Evolutionary conservation across 2,888 invertebrate species (phyloP).

Genomic region (Ectobius pallidus): DNA sequence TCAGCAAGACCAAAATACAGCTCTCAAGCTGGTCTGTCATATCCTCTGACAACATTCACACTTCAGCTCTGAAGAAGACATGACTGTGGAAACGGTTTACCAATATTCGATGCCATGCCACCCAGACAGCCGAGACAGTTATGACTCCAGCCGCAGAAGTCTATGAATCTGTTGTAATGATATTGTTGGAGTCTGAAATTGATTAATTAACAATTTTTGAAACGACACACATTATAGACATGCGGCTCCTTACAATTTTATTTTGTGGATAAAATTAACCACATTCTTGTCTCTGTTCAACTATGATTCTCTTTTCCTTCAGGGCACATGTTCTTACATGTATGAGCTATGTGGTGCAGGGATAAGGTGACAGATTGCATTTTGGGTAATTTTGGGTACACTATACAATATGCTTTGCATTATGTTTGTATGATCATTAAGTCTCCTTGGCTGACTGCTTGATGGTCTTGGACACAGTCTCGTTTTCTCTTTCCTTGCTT

Average conservation of each 20-base stretch:
- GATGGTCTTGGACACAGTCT: background rate
- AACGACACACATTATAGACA: background rate
- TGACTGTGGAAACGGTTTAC: no score
- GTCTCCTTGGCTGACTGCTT: background rate
- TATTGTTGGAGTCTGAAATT: no score
- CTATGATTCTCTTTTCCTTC: no score
- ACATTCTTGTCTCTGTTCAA: no score
- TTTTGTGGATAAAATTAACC: background rate
- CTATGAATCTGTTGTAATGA: no score
- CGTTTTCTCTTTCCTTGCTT: background rate
- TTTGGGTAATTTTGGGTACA: background rate
- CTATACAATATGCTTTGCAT: background rate
- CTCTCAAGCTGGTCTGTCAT: no score
- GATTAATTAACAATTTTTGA: background rate
- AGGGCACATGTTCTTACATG: background rate
- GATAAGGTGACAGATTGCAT: background rate
- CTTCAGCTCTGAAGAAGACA: no score
- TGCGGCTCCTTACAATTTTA: background rate
- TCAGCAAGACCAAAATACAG: no score
- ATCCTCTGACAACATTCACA: no score
- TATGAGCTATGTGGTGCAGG: background rate
- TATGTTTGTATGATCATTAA: background rate
- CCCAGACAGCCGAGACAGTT: no score
- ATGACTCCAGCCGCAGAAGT: no score
- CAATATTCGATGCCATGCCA: no score